These are phyloP conservation scores for Amphiura filiformis DNA, from an alignment of 35 echinoderm and acorn worm genomes.

Conservation along the genomic window DNA sequence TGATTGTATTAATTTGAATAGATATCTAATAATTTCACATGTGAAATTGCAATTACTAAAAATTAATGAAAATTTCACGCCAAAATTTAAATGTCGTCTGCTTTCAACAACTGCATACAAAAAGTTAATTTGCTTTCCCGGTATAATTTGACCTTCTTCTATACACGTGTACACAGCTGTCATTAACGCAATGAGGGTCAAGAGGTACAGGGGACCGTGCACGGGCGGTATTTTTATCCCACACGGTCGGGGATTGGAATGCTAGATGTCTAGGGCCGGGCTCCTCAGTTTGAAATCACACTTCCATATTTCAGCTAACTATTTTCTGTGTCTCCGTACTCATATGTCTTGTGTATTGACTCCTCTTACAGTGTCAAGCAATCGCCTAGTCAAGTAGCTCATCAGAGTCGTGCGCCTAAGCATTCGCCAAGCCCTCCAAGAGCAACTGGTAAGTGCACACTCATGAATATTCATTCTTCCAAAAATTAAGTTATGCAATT, in stretches of 20 bases:
- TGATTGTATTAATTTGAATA: no score
- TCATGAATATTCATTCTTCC: no score
- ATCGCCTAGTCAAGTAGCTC: conserved; percentile 19
- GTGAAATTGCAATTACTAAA: no score
- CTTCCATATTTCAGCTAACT: neutral
- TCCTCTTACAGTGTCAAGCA: neutral
- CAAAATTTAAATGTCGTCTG: no score
- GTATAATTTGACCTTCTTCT: neutral
- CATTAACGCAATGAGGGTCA: neutral
- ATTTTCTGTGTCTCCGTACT: neutral
- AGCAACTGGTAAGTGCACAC: neutral
- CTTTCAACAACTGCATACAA: no score
- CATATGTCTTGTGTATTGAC: neutral
- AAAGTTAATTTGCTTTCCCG: no score
- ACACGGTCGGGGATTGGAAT: neutral
- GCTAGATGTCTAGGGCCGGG: no score
- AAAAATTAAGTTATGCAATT: no score
- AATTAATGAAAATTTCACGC: no score
- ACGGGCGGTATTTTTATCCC: neutral
- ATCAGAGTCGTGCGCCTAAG: neutral
- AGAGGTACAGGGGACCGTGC: neutral
- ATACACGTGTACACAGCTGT: neutral
- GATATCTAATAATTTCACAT: no score
- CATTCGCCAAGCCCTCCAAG: neutral
- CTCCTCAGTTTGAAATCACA: neutral